Conservation (phyloP, 2,888 invertebrate genomes). For the Baccha elongata region DNA sequence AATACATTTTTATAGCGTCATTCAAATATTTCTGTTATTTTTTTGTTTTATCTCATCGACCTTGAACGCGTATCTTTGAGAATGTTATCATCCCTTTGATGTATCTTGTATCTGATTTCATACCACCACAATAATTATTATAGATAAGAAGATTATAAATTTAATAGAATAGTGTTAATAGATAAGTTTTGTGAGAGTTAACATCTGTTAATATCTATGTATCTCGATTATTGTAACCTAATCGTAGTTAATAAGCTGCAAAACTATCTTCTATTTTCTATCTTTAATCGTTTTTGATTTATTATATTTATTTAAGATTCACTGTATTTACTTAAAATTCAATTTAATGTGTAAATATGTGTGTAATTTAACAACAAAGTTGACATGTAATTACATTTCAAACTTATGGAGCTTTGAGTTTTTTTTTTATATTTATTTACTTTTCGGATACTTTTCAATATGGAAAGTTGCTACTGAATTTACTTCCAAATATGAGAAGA, state of each 20-base stretch:
- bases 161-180: neutral
- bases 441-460: conserved; percentile 20
- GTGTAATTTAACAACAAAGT: too few relatives aligned
- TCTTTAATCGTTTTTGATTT: conserved; percentile 16
- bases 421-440: conserved; percentile 23
- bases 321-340: too few relatives aligned
- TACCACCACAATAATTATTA: too few relatives aligned
- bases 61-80: conserved; percentile 18
- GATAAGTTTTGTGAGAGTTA: neutral
- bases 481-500: too few relatives aligned
- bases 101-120: conserved; percentile 1
- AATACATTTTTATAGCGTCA: conserved; percentile 16
- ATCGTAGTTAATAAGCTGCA: conserved; percentile 23
- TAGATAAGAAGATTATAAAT: conserved; percentile 18
- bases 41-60: conserved; percentile 18
- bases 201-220: conserved; percentile 16
- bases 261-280: too few relatives aligned
- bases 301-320: neutral
- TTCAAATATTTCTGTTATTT: conserved; percentile 7
- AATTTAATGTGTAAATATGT: too few relatives aligned
- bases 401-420: neutral
- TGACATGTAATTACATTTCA: neutral
- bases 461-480: conserved; percentile 44
- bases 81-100: conserved; percentile 8
- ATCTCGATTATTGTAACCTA: conserved; percentile 19